Evolutionary conservation across 2,888 invertebrate genomes (phyloP).

Genomic region (Nyleta sp.): DNA sequence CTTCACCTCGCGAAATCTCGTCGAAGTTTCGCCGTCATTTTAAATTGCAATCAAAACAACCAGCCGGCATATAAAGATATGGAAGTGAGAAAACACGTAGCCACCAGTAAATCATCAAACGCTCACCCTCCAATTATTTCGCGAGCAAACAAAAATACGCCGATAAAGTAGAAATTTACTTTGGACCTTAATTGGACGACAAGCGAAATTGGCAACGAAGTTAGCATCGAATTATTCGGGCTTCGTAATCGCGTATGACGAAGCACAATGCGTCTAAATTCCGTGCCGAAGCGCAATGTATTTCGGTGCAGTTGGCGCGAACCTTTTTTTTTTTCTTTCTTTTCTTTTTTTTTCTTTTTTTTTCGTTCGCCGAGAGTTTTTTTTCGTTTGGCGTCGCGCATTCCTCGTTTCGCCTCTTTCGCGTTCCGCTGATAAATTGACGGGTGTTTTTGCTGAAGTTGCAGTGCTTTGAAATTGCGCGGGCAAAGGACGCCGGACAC

Average conservation of each 20-base stretch:
- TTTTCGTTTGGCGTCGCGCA: constrained; percentile 55
- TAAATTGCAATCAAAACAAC: constrained; percentile 21
- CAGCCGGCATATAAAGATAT: constrained; percentile 5
- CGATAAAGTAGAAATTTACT: constrained; percentile 52
- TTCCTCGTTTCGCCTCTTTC: constrained; percentile 58
- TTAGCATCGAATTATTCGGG: constrained; percentile 57
- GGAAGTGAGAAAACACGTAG: constrained; percentile 13
- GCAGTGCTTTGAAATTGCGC: constrained; percentile 62
- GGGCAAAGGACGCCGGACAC: constrained; percentile 58
- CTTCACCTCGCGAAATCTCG: constrained; percentile 1
- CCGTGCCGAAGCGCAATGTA: constrained; percentile 46
- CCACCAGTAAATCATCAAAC: constrained; percentile 31
- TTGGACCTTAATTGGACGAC: constrained; percentile 48
- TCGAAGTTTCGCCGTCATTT: neutral
- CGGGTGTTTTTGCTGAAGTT: constrained; percentile 62
- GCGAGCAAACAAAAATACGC: constrained; percentile 45
- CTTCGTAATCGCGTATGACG: constrained; percentile 56
- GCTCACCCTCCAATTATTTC: constrained; percentile 39
- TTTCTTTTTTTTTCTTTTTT: constrained; percentile 5
- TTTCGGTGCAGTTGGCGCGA: constrained; percentile 59
- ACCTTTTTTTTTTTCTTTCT: constrained; percentile 20
- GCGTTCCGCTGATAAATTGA: constrained; percentile 65
- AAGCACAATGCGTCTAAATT: constrained; percentile 59
- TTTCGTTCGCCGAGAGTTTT: constrained; percentile 37
- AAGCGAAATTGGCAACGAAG: constrained; percentile 58